Evolutionary conservation across 2,797 vertebrate species (phyloP), one percentile per base, ranked within the genome.

Genomic region (Malacoraja senta): DNA sequence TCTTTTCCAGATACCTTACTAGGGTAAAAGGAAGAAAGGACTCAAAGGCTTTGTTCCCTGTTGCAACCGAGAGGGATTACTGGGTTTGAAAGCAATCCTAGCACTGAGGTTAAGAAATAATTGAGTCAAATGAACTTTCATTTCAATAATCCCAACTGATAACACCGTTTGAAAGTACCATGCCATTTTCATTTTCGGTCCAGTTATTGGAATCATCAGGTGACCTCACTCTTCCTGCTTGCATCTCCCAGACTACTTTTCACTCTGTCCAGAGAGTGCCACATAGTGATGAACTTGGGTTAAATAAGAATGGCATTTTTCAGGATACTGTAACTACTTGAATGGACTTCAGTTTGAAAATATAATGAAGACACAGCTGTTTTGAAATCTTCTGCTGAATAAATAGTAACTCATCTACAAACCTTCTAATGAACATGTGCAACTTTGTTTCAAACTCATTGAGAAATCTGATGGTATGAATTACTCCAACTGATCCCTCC

Each of bases 111-210:
- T 76, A 92, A 92, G 90, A 92, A 92, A 74, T 92, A 92, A 92
- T 92, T 91, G 90, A 91, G 90, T 74, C 29, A 53, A 91, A 91
- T 91, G 90, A 91, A 74, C 90, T 91, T 92, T 76, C 90, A 24
- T 92, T 92, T 76, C 71, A 92, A 92, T 76, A 72, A 92, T 92
- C 90, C 38, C 71, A 74, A 76, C 90, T 76, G 90, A 92, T 74
- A 76, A 92, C 38, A 74, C 90, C 53, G 71, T 58, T 24, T 92
- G 71, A 65, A 76, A 76, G 71, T 76, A 71, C 24, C 71, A 74
- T 53, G 24, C 24, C 71, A 26, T 76, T 92, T 92, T 58, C 71
- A 76, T 92, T 76, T 74, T 92, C 38, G 76, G 71, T 76, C 21
- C 38, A 53, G 90, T 76, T 58, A 92, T 58, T 38, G 44, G 90